Evolutionary conservation across 2,113 vertebrate genomes (phyloP), one percentile per base, ranked within the genome.

Genomic region (Etheostoma spectabile): DNA sequence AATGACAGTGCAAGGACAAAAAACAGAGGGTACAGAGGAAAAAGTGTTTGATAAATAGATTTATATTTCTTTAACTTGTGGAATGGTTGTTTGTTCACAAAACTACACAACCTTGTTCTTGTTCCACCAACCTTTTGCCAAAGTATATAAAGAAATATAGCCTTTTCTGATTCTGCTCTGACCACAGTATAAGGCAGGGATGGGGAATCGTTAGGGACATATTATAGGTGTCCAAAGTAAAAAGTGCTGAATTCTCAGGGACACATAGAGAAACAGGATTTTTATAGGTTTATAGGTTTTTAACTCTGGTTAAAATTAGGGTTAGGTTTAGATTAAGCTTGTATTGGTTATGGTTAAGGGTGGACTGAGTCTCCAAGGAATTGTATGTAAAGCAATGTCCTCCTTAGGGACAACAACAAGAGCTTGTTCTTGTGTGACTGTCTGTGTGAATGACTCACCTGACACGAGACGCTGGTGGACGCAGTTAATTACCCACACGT

Each of bases 401-500:
- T 60, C 42, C 12, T 33, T 71, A 60, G 66, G 49, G 35, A 77
- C 30, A 56, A 83, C 79, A 82, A 79, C 56, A 85, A 86, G 53
- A 22, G 12, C 57, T 45, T 52, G 27, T 56, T 35, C 22, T 11
- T 45, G 42, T 86, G 68, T 62, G 60, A 5, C 7, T 76, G 55
- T 60, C 7, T 64, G 65, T 35, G 52, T 72, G 68, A 48, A 84
- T 83, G 61, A 74, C 83, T 90, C 91, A 92, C 84, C 88, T 88
- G 86, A 88, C 75, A 83, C 51, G 16, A 52, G 27, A 72, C 24
- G 18, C 65, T 57, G 57, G 82, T 57, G 74, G 81, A 89, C 67
- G 11, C 73, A 84, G 72, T 90, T 82, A 61, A 93, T 89, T 88
- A 89, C 77, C 81, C 78, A 69, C 90, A 89, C 66, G 77, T 88